Conservation (phyloP, 2,797 vertebrate genomes). For the Poecilia gillii region DNA sequence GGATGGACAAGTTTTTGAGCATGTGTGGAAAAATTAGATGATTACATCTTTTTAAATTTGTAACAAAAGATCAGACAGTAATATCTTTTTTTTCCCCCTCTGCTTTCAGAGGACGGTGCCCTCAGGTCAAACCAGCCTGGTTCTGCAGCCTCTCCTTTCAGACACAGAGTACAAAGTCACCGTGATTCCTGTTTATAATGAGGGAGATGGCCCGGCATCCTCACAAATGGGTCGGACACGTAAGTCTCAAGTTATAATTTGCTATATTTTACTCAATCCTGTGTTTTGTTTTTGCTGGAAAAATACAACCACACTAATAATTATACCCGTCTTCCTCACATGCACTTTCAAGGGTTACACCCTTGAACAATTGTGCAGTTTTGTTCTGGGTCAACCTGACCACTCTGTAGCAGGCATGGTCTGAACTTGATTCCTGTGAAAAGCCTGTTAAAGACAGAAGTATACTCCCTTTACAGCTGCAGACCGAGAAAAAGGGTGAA, state of each 20-base stretch:
- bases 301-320: background rate
- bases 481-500: background rate
- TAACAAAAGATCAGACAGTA: background rate
- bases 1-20: background rate
- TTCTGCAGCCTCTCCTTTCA: constrained; percentile 89
- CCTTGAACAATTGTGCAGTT: background rate
- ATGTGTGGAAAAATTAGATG: background rate
- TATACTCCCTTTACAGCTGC: background rate
- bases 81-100: background rate
- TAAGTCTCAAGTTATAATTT: constrained; percentile 67
- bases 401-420: background rate
- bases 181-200: constrained; percentile 86
- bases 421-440: background rate
- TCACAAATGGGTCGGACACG: constrained; percentile 86
- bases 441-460: background rate
- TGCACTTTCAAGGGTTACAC: background rate
- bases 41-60: background rate
- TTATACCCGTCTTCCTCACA: too few species aligned
- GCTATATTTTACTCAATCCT: background rate
- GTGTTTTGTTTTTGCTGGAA: background rate
- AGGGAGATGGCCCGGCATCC: constrained; percentile 84
- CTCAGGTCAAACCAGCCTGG: constrained; percentile 80
- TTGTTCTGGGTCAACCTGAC: constrained; percentile 8
- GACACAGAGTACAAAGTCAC: constrained; percentile 90
- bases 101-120: constrained; percentile 85